Base-by-base conservation (phyloP, 2,797 vertebrate species). In the Ctenopoma multispine region DNA sequence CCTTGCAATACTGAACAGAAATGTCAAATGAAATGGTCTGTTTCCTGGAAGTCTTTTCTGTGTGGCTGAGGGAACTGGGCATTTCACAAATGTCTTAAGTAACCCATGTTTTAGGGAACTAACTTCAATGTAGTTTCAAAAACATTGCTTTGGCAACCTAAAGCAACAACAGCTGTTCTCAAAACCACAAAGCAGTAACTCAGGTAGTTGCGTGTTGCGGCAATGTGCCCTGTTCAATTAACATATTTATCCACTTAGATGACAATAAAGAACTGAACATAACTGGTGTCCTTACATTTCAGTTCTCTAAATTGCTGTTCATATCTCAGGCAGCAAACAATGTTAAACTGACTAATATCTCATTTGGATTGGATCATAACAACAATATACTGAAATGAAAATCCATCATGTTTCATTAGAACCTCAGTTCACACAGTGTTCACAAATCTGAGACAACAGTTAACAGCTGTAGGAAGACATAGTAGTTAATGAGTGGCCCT, bases 51-150 rank as follows among this genome's bases (percentile, higher is more conserved):
- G 23, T n/a, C 5, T 21, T 13, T 55, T 27, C 12, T 14, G 20
- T 17, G 20, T 12, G 7, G 23, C 2, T 3, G 21, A 15, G 8
- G 51, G 23, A 29, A 29, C 20, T n/a, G 31, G 1, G 8, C 11
- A 63, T 76, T 75, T 80, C 54, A 59, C 27, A 79, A 67, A 69
- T 38, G 23, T 54, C 54, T 4, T 9, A 23, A 36, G 24, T 80
- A 67, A 41, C 44, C 70, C 23, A 13, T n/a, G 29, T 31, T 7
- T 6, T 31, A 31, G 7, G 29, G 29, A 24, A 2, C 27, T 40
- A 8, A n/a, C 78, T 62, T 81, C 41, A 79, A 71, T 4, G 5
- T 2, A 13, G 27, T 53, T 70, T 55, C 38, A 34, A 51, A 81
- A 70, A 24, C 7, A 24, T 51, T 69, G 63, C 47, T 29, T 38